Evolutionary conservation across 2,888 invertebrate species (phyloP).

Genomic region (Mesoligia furuncula): DNA sequence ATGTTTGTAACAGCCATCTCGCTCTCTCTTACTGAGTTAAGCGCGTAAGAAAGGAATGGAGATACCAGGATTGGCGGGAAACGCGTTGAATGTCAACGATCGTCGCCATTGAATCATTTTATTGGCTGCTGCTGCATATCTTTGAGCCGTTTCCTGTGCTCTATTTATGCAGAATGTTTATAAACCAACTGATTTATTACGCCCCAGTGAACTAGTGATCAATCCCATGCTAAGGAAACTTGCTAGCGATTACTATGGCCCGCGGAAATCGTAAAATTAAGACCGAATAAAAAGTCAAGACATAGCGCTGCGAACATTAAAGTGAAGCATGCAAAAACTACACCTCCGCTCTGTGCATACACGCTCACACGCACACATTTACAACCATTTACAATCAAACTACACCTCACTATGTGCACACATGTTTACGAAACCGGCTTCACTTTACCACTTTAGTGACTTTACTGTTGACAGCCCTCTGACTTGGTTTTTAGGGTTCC

Average conservation of each 20-base stretch:
- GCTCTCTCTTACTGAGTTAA: slow-evolving; percentile 11
- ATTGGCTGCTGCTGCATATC: slow-evolving; percentile 47
- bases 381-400: too few relatives aligned
- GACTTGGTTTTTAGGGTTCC: too few relatives aligned
- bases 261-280: slow-evolving; percentile 5
- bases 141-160: slow-evolving; percentile 55
- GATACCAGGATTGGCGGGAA: slow-evolving; percentile 56
- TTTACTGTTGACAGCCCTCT: too few relatives aligned
- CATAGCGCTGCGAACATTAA: too few relatives aligned
- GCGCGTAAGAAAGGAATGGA: slow-evolving; percentile 42
- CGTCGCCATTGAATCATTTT: slow-evolving; percentile 53
- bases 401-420: too few relatives aligned
- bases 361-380: too few relatives aligned
- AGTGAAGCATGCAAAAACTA: too few relatives aligned
- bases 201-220: slow-evolving; percentile 51
- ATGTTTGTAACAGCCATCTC: slow-evolving; percentile 56
- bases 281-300: too few relatives aligned
- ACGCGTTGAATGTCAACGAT: slow-evolving; percentile 55
- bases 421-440: too few relatives aligned
- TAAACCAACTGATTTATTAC: slow-evolving; percentile 16
- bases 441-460: too few relatives aligned
- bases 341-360: too few relatives aligned
- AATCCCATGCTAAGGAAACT: slow-evolving; percentile 11
- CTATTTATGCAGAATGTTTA: slow-evolving; percentile 39
- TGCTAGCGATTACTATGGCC: neutral